phyloP scores from a whole-genome alignment of 2,797 vertebrate genomes.

The Streptopelia turtur region DNA sequence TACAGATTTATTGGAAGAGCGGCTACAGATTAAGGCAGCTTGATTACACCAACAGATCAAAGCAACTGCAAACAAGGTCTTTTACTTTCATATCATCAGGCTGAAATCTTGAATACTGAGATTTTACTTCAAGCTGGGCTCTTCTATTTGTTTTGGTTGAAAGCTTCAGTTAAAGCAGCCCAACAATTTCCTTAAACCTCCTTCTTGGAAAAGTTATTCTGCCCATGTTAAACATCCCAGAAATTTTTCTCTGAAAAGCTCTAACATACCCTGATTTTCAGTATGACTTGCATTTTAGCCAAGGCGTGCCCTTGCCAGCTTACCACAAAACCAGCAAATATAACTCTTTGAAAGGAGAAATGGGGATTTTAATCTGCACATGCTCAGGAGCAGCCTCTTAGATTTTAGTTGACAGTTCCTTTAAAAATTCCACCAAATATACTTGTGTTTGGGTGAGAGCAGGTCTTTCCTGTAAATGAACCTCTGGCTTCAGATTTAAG shows the following conservation, averaged over 20 bases:
- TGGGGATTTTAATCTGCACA: background rate
- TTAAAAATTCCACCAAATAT: background rate
- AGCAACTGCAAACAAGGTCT: conserved; percentile 11
- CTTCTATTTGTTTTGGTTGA: conserved; percentile 41
- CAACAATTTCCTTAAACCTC: conserved; percentile 16
- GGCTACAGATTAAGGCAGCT: background rate
- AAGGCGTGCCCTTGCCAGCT: background rate
- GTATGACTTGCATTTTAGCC: background rate
- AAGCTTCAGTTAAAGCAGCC: conserved; percentile 29
- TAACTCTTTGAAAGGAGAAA: background rate
- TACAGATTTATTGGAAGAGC: background rate
- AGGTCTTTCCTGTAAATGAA: too few species aligned
- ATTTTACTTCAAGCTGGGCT: background rate
- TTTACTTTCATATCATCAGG: background rate
- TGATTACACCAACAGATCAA: conserved; percentile 24
- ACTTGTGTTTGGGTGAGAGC: too few species aligned
- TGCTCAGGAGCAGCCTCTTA: background rate
- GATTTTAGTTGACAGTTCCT: background rate
- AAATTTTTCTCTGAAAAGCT: conserved; percentile 11
- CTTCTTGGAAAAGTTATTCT: conserved; percentile 1
- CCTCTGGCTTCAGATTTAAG: too few species aligned
- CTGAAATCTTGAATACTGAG: background rate
- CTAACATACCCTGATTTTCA: background rate
- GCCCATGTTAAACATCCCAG: background rate
- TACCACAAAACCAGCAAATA: background rate